Evolutionary conservation across 1,140 invertebrate genomes (phyloP).

Genomic region (Paraescarpia echinospica): DNA sequence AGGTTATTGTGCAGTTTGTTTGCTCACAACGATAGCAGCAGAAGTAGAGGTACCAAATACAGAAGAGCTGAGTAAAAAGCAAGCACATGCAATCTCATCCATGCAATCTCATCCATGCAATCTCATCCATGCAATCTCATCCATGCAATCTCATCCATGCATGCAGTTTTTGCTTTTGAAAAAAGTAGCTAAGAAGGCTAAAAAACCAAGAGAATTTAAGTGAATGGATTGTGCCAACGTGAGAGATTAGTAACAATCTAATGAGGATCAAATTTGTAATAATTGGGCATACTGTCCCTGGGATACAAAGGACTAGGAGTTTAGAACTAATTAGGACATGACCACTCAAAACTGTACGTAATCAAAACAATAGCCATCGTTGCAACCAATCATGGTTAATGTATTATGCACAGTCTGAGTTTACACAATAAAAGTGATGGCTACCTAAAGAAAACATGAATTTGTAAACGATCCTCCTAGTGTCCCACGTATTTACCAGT

Average conservation of each 20-base stretch:
- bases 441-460: no score
- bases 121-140: no score
- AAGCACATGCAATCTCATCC: not conserved
- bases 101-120: no score
- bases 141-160: no score
- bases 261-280: not conserved
- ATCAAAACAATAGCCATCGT: not conserved
- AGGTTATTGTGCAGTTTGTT: not conserved
- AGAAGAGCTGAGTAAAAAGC: not conserved
- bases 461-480: no score
- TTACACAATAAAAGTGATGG: not conserved
- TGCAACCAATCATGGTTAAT: not conserved
- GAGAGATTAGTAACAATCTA: not conserved
- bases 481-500: no score
- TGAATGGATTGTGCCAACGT: not conserved
- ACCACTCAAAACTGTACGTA: not conserved
- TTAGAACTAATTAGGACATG: not conserved
- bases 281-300: not conserved
- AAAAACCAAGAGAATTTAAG: not conserved
- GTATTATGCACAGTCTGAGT: not conserved
- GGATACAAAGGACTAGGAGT: no score
- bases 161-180: no score
- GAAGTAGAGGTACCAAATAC: no score
- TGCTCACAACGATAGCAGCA: no score
- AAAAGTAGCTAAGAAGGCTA: no score